These are phyloP conservation scores for Strongylocentrotus purpuratus DNA, from an alignment of 35 echinoderm and acorn worm species.

Conservation along the genomic window DNA sequence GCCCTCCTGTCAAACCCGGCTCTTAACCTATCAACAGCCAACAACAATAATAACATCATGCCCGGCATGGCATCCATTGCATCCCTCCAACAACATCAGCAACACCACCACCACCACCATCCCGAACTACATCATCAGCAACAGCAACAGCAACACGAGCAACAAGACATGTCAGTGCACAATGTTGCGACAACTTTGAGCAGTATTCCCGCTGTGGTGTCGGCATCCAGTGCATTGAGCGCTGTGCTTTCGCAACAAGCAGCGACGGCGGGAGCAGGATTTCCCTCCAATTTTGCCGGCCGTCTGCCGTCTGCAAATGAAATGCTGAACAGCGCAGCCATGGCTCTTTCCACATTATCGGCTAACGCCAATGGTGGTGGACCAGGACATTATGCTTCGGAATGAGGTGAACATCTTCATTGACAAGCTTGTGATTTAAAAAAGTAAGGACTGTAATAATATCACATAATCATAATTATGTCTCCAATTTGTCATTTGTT, in stretches of 20 bases:
- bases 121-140: neutral
- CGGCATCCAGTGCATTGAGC: conserved; percentile 27
- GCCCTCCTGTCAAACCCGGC: conserved; percentile 55
- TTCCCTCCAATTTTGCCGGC: conserved; percentile 28
- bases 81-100: neutral
- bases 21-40: conserved; percentile 52
- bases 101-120: conserved; percentile 34
- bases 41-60: conserved; percentile 19
- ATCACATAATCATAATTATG: neutral
- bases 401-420: neutral
- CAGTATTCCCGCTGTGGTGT: neutral
- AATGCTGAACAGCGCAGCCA: conserved; percentile 38
- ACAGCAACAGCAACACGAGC: conserved; percentile 37
- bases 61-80: neutral
- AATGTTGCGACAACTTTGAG: neutral
- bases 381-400: conserved; percentile 13
- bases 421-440: neutral
- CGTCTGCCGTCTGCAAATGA: conserved; percentile 40
- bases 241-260: conserved; percentile 30
- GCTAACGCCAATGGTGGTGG: conserved; percentile 20
- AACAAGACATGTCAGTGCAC: neutral
- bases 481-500: neutral
- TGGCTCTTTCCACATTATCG: conserved; percentile 33
- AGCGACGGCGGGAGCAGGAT: conserved; percentile 18
- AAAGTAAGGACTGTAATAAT: neutral